Evolutionary conservation across 2,113 vertebrate genomes (phyloP), one percentile per base, ranked within the genome.

Genomic region (Lepisosteus osseus): DNA sequence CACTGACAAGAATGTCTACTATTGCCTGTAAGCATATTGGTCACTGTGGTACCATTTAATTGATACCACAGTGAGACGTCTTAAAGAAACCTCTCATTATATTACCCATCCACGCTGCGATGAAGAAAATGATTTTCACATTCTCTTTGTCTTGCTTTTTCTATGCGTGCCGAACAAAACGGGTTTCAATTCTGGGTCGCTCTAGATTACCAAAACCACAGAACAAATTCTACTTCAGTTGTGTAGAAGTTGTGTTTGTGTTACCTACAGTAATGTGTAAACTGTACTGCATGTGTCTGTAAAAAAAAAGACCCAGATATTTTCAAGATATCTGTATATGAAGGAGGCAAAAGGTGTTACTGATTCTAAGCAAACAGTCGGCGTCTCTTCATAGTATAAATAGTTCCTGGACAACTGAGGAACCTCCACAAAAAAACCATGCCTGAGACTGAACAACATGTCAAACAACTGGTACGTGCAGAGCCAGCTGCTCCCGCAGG

Each of bases 1-100:
- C 9, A 51, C 15, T 67, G 55, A 59, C 54, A 54, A 61, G 55
- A 67, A 61, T 13, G 1, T 12, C 43, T 8, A n/a, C 15, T 67
- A 67, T 13, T 42, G 64, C 41, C 55, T 66, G n/a, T 17, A 14
- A 14, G 63, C 63, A 57, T 51, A 72, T 29, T 66, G 54, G 54
- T 66, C 63, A 40, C 40, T 43, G 43, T 66, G 63, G 15, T 42
- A 43, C 41, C 11, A 29, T 29, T 29, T 29, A 29, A 29, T 29
- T 29, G 29, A 29, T 29, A 29, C 29, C 29, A 29, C 29, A 29
- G 29, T 29, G 29, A 29, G 29, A 29, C 1, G 29, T 29, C 29
- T 29, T 29, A 29, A 29, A 29, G 29, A 29, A 29, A 29, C 29
- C 29, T 29, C 29, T 29, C 29, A 2, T 29, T 29, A 1, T 29